Base-by-base conservation (phyloP, 2,888 invertebrate species). In the Megaustenia siamemsis region DNA sequence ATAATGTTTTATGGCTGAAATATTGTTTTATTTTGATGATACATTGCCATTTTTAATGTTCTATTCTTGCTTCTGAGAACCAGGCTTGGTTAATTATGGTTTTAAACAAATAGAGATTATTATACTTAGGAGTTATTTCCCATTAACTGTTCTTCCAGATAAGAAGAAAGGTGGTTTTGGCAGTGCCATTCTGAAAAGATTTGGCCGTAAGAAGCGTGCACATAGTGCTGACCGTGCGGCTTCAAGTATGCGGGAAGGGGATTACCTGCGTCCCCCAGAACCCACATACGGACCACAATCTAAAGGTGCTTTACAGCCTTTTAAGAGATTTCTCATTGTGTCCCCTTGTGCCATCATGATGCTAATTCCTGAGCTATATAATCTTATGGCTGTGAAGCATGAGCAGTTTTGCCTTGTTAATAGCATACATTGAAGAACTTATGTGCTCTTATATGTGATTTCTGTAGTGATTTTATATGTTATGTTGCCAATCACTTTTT, bases 131-230 rank as follows among this genome's bases (percentile, higher is more conserved):
- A 82, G 1, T 76, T 60, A 21, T 73, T 76, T 71, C 45, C 21
- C 60, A 28, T 68, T 68, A 69, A 84, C 82, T 77, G 24, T 71
- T 77, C 86, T 90, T 90, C 77, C 90, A 92, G 92, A 92, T 87
- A 91, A 90, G 86, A 91, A 91, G 90, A 92, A 92, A 88, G 84
- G 88, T 66, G 89, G 91, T 56, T 89, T 92, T 82, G 91, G 91
- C 69, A 87, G 89, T 40, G 88, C 89, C 76, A 89, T 92, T 69
- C 89, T 88, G 89, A 92, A 92, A 88, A 88, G 90, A 79, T 92
- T 92, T 89, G 90, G 90, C 86, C 90, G 91, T 78, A 92, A 92
- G 88, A 91, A 90, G 86, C 90, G 92, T 66, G 91, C 92, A 49
- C 89, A 89, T 79, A 92, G 92, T 86, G 91, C 91, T 28, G 92